Evolutionary conservation across 2,113 vertebrate species (phyloP), one percentile per base, ranked within the genome.

Genomic region (Phoenicopterus ruber): DNA sequence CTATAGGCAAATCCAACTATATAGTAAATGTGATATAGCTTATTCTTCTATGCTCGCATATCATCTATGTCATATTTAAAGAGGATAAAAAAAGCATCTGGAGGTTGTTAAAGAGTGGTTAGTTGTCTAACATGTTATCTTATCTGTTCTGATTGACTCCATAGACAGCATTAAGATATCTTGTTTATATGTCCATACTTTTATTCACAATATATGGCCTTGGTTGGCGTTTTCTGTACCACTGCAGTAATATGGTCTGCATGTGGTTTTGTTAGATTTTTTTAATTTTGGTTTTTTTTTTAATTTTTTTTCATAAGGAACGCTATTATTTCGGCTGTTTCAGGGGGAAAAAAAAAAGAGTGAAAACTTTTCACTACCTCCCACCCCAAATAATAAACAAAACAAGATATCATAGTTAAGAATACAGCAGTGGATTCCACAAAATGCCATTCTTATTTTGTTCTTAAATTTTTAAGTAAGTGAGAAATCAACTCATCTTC

Each of bases 381-480:
- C 17, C 34, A 86, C 5, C 1, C 2, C 13, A 86, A 73, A 81
- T 34, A 83, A 78, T 31, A 83, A 92, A 50, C 1, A 52, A 42
- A 86, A 20, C 11, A 50, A 2, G 13, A 13, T 42, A 15, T 38
- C 5, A 42, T 25, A 34, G 13, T n/a, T 73, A 58, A 70, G 9
- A 73, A 83, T 76, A 59, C 1, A 54, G 10, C 0, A 26, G 38
- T 21, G 21, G 6, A 42, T 24, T 62, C 17, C 15, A 47, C 38
- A 76, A 72, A 86, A 52, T 3, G 1, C 0, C 0, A 1, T 49
- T 28, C 2, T 70, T 50, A 47, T 16, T 70, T 62, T 55, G 5
- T 62, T 77, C 74, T 65, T 73, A 58, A 28, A 7, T n/a, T 57
- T 88, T 84, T 26, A 87, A 90, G 6, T 36, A 82, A 61, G 65